Evolutionary conservation across 2,113 vertebrate species (phyloP), one percentile per base, ranked within the genome.

Genomic region (Sciurus niger): DNA sequence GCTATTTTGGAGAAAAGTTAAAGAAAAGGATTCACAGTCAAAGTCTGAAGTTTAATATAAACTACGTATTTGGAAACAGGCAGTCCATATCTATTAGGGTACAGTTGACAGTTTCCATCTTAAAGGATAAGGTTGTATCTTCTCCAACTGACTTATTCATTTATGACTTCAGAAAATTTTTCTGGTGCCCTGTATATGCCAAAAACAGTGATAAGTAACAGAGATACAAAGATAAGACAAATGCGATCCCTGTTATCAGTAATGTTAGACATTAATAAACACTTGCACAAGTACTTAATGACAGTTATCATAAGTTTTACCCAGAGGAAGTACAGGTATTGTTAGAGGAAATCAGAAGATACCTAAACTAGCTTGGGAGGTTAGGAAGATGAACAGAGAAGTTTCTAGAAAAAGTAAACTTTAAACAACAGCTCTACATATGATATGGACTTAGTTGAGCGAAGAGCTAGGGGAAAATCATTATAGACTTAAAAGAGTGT

Each of bases 41-140:
- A 73, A 90, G 2, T 86, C 46, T 82, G 13, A 91, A 74, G 12
- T 74, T 89, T n/a, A 93, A 28, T 68, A 58, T 28, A 46, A 93
- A 94, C 13, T 86, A 63, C 73, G 84, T 73, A 80, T 88, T 91
- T 89, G 53, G n/a, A 76, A 63, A 46, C 11, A 74, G 48, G 83
- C n/a, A 55, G 32, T 9, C 28, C 16, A 43, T 22, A 46, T 53
- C 32, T 86, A n/a, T 51, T 60, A 65, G 34, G 1, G 12, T 30
- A 55, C 1, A 72, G 16, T 32, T 94, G 68, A 18, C 51, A 74
- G 32, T 85, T 94, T 43, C 8, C 18, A 80, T 84, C 72, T 76
- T 92, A 48, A 79, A 82, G 32, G 88, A 84, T 90, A 9, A 48
- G 7, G 6, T 83, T 14, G 40, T 32, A 83, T 30, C 73, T 67